These are phyloP conservation scores for Ephestia elutella DNA, from an alignment of 1,140 invertebrate genomes.

Conservation along the genomic window DNA sequence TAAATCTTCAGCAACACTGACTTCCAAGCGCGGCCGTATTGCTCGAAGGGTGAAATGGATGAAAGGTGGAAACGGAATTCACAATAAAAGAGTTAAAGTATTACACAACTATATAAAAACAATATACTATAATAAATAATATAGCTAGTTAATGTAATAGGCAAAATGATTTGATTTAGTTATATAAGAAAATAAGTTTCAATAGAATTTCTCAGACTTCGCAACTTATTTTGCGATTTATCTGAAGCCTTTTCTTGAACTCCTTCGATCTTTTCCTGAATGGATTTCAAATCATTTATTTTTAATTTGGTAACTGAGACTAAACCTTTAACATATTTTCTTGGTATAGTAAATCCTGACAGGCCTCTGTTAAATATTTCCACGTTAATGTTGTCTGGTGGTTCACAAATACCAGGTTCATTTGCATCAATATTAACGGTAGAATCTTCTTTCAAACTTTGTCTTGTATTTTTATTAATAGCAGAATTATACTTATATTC, in stretches of 20 bases:
- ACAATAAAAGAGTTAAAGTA: too few relatives aligned
- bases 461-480: slow-evolving; percentile 39
- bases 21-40: too few relatives aligned
- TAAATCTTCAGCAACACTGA: too few relatives aligned
- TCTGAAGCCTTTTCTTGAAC: neutral
- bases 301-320: slow-evolving; percentile 21
- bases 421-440: slow-evolving; percentile 9
- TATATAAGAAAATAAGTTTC: neutral
- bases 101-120: too few relatives aligned
- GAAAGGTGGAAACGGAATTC: too few relatives aligned
- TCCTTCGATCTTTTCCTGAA: neutral
- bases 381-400: slow-evolving; percentile 46
- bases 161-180: neutral
- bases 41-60: too few relatives aligned
- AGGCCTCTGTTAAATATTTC: slow-evolving; percentile 60
- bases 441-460: slow-evolving; percentile 33
- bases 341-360: slow-evolving; percentile 53
- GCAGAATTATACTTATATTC: slow-evolving; percentile 43
- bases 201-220: neutral
- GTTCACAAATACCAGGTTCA: slow-evolving; percentile 43
- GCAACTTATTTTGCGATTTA: neutral
- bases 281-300: slow-evolving; percentile 8
- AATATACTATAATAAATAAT: too few relatives aligned
- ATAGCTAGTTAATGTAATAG: neutral
- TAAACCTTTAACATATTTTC: slow-evolving; percentile 26